Evolutionary conservation across 1,140 invertebrate genomes (phyloP), one percentile per base, ranked within the genome.

Genomic region (Eriocheir sinensis): DNA sequence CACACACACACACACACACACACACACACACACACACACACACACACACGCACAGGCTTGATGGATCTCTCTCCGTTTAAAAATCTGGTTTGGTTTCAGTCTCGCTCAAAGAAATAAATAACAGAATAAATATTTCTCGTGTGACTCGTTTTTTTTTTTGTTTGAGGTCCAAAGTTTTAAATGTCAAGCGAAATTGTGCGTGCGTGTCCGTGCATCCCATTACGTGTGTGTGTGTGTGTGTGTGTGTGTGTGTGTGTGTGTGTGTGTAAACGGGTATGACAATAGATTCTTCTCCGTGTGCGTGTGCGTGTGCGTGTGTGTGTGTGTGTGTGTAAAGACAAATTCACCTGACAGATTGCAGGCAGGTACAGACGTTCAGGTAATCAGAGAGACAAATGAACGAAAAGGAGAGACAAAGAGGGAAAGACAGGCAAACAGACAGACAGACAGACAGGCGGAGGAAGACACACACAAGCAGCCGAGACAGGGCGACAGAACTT

Each of bases 1-100:
- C 91, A 80, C 86, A 93, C 38, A 41, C 32, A 72, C 60, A 72
- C 60, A 72, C 60, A 72, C 60, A 72, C 60, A 72, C 60, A 72
- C 60, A 72, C 60, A 72, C 60, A 72, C 60, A 72, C 60, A 72
- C 60, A 72, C 60, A 72, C 6, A n/a, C 38, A 34, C 85, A 85
- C 38, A 88, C 41, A n/a, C 38, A 48, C 0, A 48, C 81, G 12
- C 30, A 12, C 36, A 34, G 4, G 12, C 81, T 2, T n/a, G 60
- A 72, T n/a, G n/a, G 60, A 72, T 72, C n/a, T n/a, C 6, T 21
- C 27, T 48, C 44, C n/a, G 21, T 72, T n/a, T 72, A n/a, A n/a
- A 72, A 72, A 72, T 72, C 60, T n/a, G 60, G 60, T 72, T 72
- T 72, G 8, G 60, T n/a, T n/a, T 21, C 21, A 72, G 6, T 72